Evolutionary conservation across 53 echinoderm and acorn worm genomes (phyloP).

Genomic region (Apostichopus leukothele): DNA sequence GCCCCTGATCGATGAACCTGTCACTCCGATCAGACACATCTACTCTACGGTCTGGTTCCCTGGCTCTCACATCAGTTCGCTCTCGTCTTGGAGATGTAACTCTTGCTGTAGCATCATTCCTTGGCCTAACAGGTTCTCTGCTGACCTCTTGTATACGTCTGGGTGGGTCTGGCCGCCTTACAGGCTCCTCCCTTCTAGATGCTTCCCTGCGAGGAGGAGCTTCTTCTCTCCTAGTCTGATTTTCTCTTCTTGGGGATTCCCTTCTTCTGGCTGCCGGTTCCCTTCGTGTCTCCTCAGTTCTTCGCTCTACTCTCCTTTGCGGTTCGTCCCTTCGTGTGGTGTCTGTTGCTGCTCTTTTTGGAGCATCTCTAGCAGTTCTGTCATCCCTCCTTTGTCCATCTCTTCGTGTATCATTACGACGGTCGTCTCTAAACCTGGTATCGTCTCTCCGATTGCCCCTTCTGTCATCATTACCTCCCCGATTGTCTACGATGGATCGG

Average conservation of each 20-base stretch:
- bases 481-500: constrained; percentile 39
- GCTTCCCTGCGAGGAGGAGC: constrained; percentile 41
- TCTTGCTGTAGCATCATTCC: constrained; percentile 31
- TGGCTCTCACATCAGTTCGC: neutral
- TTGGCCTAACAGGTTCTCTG: constrained; percentile 27
- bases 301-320: constrained; percentile 57
- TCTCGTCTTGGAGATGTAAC: constrained; percentile 42
- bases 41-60: constrained; percentile 56
- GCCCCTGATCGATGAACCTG: constrained; percentile 1
- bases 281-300: constrained; percentile 53
- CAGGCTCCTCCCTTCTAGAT: constrained; percentile 50
- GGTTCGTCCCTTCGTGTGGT: constrained; percentile 50
- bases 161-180: constrained; percentile 40
- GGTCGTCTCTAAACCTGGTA: constrained; percentile 54
- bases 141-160: constrained; percentile 13
- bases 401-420: constrained; percentile 49
- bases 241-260: constrained; percentile 60
- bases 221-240: constrained; percentile 48
- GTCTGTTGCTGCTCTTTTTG: constrained; percentile 29
- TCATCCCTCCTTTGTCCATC: constrained; percentile 57
- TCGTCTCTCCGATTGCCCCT: constrained; percentile 64
- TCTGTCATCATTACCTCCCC: constrained; percentile 50
- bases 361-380: constrained; percentile 47
- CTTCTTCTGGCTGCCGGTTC: constrained; percentile 53
- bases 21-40: constrained; percentile 37